Percentiles rank a stretch among this genome's conserved stretches.
Conservation (phyloP, 2,113 vertebrate species). For the Phylloscopus trochilus region DNA sequence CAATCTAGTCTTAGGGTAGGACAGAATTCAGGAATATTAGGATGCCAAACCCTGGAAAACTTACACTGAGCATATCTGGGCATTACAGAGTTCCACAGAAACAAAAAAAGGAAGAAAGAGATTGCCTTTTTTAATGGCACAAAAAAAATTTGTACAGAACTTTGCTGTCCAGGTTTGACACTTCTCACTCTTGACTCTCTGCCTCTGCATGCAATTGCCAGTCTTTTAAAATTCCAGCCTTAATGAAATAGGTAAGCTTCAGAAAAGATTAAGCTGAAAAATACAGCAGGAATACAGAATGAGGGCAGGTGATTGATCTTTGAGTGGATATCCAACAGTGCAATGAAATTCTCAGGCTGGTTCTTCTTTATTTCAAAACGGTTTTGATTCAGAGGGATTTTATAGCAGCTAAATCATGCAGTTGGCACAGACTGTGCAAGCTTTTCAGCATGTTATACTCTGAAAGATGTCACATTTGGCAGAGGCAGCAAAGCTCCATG, state of each 20-base stretch:
- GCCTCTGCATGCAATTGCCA: constrained; percentile 53
- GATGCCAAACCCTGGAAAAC: background rate
- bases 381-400: constrained; percentile 79
- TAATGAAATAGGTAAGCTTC: constrained; percentile 75
- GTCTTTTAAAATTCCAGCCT: constrained; percentile 73
- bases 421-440: constrained; percentile 71
- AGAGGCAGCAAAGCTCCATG: constrained; percentile 73
- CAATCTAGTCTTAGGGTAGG: background rate
- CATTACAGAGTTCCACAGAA: background rate
- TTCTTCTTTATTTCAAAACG: constrained; percentile 76
- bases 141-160: constrained; percentile 42
- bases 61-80: background rate
- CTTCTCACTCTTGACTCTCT: constrained; percentile 47
- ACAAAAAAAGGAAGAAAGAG: constrained; percentile 53
- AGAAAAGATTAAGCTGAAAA: constrained; percentile 78
- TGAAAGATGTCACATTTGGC: constrained; percentile 79
- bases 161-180: constrained; percentile 44
- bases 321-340: constrained; percentile 76
- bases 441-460: constrained; percentile 73
- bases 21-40: background rate
- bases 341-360: constrained; percentile 77
- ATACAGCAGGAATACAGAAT: constrained; percentile 77
- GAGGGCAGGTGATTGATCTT: constrained; percentile 78
- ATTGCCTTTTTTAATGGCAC: constrained; percentile 36
- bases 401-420: constrained; percentile 77